Evolutionary conservation across 2,113 vertebrate genomes (phyloP), one percentile per base, ranked within the genome.

Genomic region (Prochilodus magdalenae): DNA sequence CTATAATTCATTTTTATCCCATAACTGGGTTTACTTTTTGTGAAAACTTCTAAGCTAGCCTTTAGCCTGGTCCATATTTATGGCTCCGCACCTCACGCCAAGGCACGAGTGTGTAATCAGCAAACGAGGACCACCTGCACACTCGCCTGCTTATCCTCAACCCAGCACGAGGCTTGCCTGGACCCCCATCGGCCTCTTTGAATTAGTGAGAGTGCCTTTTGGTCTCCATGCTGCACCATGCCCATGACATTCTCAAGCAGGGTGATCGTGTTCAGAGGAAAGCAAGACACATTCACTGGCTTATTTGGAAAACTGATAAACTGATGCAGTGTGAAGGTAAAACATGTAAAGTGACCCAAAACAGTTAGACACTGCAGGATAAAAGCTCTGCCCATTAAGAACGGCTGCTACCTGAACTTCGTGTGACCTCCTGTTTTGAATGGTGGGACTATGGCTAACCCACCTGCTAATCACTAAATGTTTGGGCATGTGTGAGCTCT

Each of bases 41-140:
- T 18, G 8, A n/a, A 27, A 24, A 77, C 51, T 36, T 79, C 63
- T 51, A 49, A 4, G 14, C 36, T 1, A 13, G 30, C 40, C 40
- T 44, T 5, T 44, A 44, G 40, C 24, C 62, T 77, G 16, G 60
- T 26, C 70, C 62, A n/a, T 82, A 62, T 84, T 88, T 84, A 87
- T 78, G 67, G 30, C 57, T 51, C 62, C 44, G 75, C 40, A 24
- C 16, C 24, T 57, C 44, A 53, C 3, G 74, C 85, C 83, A 85
- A 83, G 74, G 80, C 87, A 81, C 47, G 44, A 55, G 75, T 86
- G 29, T 72, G 63, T 81, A 73, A 84, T 88, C 77, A 55, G 63
- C 75, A 75, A 79, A 80, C 75, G 30, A 74, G 74, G 63, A 85
- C 83, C 75, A 82, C 77, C 75, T 84, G 84, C 65, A 65, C 77